A percentile compares a stretch with the other conserved stretches of the same genome.
Conservation (phyloP, 2,113 vertebrate species). For the Dinomys branickii region DNA sequence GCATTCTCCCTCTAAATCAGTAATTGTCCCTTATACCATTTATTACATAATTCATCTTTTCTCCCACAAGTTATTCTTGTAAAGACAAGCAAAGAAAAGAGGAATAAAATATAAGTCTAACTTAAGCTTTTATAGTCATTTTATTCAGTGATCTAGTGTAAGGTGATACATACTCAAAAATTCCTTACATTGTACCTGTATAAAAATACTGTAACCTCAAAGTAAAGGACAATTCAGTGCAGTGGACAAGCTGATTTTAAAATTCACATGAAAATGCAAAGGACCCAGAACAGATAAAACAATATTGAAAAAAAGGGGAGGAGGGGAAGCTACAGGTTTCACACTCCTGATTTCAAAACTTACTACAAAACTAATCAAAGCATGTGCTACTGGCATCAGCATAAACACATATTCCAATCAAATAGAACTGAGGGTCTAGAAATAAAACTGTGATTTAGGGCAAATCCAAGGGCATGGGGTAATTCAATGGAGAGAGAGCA, state of each 20-base stretch:
- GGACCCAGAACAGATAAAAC: not conserved
- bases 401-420: not conserved
- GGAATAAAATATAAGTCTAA: not conserved
- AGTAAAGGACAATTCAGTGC: not conserved
- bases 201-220: not conserved
- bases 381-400: not conserved
- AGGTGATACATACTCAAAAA: not conserved
- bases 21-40: not conserved
- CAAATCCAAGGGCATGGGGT: not conserved
- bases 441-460: not conserved
- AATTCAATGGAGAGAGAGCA: not conserved
- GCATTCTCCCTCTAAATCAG: not conserved
- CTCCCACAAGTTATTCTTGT: not conserved
- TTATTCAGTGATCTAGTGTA: not conserved
- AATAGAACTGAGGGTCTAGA: not conserved
- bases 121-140: not conserved
- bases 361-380: not conserved
- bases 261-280: conserved; percentile 33
- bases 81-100: not conserved
- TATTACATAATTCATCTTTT: not conserved
- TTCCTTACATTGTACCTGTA: not conserved
- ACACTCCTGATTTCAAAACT: not conserved
- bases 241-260: not conserved
- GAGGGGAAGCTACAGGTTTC: not conserved
- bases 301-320: not conserved